Conservation (phyloP, 2,888 invertebrate species). For the Cephalotes varians region DNA sequence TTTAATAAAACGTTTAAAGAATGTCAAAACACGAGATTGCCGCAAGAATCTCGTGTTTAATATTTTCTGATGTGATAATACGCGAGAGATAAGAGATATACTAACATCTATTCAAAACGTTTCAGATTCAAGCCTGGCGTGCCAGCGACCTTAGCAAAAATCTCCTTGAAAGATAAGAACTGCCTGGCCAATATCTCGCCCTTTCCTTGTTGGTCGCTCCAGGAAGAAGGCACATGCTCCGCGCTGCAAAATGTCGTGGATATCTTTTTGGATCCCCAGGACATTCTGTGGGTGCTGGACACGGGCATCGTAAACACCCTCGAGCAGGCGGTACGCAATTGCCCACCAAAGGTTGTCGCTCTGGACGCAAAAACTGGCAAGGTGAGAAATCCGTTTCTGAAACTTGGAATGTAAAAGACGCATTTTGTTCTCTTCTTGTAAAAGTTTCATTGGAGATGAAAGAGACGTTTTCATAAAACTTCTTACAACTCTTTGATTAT, state of each 20-base stretch:
- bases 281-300: slow-evolving; percentile 88
- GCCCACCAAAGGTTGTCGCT: slow-evolving; percentile 88
- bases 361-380: slow-evolving; percentile 87
- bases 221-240: slow-evolving; percentile 90
- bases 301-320: slow-evolving; percentile 88
- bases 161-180: slow-evolving; percentile 86
- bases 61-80: not conserved
- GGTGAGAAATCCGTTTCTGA: slow-evolving; percentile 74
- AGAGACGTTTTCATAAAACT: not conserved
- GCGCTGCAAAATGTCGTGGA: slow-evolving; percentile 91
- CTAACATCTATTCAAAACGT: not conserved
- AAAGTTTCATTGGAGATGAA: not conserved
- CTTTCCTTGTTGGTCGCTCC: slow-evolving; percentile 90
- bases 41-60: not conserved
- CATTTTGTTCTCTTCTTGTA: not conserved
- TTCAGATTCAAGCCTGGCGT: slow-evolving; percentile 88
- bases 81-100: not conserved
- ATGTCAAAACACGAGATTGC: not conserved
- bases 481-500: not conserved
- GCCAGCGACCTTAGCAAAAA: slow-evolving; percentile 88
- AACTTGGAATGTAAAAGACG: not conserved
- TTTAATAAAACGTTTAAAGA: not conserved
- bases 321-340: slow-evolving; percentile 87
- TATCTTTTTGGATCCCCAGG: slow-evolving; percentile 88
- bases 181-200: slow-evolving; percentile 87